Evolutionary conservation across 1,140 invertebrate species (phyloP).

Genomic region (Aporrectodea caliginosa): DNA sequence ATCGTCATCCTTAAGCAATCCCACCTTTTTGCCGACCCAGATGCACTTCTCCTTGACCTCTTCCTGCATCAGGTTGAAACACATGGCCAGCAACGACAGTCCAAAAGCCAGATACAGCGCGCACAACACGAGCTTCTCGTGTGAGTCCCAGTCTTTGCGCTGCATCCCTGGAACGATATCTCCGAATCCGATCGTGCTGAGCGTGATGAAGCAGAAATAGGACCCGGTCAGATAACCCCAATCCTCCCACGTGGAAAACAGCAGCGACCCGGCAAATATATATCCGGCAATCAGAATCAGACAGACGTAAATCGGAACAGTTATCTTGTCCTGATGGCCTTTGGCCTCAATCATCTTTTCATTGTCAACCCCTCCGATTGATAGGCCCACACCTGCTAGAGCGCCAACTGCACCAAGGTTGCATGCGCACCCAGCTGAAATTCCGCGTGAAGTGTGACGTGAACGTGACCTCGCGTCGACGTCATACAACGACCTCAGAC

Average conservation of each 20-base stretch:
- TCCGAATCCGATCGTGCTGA: slow-evolving; percentile 77
- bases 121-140: slow-evolving; percentile 46
- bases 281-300: slow-evolving; percentile 53
- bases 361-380: too few species aligned
- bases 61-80: slow-evolving; percentile 85
- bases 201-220: slow-evolving; percentile 88
- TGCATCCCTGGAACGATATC: slow-evolving; percentile 72
- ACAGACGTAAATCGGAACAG: slow-evolving; percentile 51
- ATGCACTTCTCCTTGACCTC: slow-evolving; percentile 74
- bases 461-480: not conserved
- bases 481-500: not conserved
- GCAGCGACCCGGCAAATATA: slow-evolving; percentile 51
- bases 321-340: slow-evolving; percentile 38
- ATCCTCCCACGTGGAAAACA: slow-evolving; percentile 52
- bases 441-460: not conserved
- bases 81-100: slow-evolving; percentile 84
- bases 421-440: too few species aligned
- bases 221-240: slow-evolving; percentile 82
- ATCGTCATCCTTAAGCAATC: slow-evolving; percentile 24
- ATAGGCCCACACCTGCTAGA: too few species aligned
- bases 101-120: slow-evolving; percentile 79
- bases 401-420: too few species aligned
- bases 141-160: slow-evolving; percentile 44
- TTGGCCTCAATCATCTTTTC: not conserved
- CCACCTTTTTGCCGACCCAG: slow-evolving; percentile 57